Evolutionary conservation across 2,113 vertebrate genomes (phyloP).

Genomic region (Coracopsis vasa): DNA sequence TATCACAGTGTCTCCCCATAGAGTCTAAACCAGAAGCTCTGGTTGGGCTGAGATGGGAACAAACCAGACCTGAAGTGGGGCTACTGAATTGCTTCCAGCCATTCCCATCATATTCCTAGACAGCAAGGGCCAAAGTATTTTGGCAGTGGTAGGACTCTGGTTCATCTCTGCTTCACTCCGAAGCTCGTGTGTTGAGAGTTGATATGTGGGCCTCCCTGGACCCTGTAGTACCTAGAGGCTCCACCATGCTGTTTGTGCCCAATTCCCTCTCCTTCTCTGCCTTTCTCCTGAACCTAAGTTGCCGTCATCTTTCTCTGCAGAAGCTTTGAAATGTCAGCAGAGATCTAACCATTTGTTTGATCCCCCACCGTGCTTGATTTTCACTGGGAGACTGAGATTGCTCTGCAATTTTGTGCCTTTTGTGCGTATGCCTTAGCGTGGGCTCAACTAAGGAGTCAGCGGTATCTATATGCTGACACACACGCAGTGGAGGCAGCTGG

Average conservation of each 20-base stretch:
- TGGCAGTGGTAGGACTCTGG: not conserved
- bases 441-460: not conserved
- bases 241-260: not conserved
- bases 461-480: not conserved
- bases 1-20: not conserved
- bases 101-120: not conserved
- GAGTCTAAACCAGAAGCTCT: not conserved
- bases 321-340: not conserved
- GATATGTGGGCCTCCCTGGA: not conserved
- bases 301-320: not conserved
- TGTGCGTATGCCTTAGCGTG: not conserved
- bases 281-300: not conserved
- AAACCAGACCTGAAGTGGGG: not conserved
- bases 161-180: not conserved
- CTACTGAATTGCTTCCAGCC: not conserved
- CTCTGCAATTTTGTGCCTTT: conserved; percentile 5
- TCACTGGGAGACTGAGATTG: not conserved
- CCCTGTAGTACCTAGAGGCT: not conserved
- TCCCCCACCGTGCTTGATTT: not conserved
- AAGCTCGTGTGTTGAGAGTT: not conserved
- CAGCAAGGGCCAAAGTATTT: not conserved
- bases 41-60: not conserved
- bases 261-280: not conserved
- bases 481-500: conserved; percentile 7
- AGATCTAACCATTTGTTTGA: not conserved